phyloP scores from a whole-genome alignment of 2,113 vertebrate species.

The Centropus bengalensis region DNA sequence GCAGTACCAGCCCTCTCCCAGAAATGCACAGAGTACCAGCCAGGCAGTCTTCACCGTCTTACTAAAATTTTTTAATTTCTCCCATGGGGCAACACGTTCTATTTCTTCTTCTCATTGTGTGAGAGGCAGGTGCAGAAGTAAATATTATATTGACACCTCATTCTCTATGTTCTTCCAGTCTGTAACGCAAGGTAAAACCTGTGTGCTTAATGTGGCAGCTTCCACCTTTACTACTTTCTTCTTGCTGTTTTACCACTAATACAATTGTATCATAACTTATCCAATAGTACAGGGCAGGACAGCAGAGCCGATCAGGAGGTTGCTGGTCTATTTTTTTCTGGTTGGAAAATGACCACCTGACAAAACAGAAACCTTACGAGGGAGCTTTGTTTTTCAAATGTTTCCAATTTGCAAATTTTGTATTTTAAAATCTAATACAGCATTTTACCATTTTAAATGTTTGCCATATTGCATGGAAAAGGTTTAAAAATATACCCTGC shows the following conservation, averaged over 20 bases:
- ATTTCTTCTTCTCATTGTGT: neutral
- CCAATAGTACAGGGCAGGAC: neutral
- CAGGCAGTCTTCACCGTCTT: neutral
- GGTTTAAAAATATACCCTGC: neutral
- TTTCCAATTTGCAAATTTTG: neutral
- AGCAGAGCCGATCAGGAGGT: neutral
- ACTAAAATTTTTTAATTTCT: neutral
- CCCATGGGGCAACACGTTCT: neutral
- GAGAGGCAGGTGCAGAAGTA: neutral
- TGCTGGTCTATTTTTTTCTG: neutral
- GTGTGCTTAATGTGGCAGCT: accelerated
- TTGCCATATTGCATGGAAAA: neutral
- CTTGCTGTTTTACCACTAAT: neutral
- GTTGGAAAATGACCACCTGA: neutral
- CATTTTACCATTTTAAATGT: neutral
- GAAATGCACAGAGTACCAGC: neutral
- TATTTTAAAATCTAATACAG: neutral
- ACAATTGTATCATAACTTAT: neutral
- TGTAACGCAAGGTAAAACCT: neutral
- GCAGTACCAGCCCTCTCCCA: neutral
- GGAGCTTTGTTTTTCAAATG: neutral
- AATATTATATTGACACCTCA: neutral
- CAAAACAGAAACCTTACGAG: neutral
- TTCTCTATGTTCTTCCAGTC: neutral
- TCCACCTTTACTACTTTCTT: neutral